Percentiles rank a stretch among this genome's conserved stretches.
These are phyloP conservation scores for Thaumatotibia leucotreta DNA, from an alignment of 1,140 invertebrate species.

Conservation along the genomic window DNA sequence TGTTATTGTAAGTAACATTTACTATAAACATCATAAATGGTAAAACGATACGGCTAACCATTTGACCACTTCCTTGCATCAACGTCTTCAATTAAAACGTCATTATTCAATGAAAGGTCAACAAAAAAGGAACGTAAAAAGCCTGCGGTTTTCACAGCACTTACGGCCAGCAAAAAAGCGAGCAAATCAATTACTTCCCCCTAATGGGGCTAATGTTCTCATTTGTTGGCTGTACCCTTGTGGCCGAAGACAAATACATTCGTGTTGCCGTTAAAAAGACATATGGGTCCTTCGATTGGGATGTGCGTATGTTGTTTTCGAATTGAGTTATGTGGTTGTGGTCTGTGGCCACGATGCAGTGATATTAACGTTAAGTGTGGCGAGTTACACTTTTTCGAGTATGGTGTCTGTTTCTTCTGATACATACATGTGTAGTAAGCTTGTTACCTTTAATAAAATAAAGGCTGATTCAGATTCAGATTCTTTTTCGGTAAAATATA, in stretches of 20 bases:
- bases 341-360: not conserved
- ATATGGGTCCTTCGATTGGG: not conserved
- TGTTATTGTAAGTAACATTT: not conserved
- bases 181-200: conserved; percentile 12
- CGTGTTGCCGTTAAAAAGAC: not conserved
- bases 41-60: not conserved
- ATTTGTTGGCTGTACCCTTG: conserved; percentile 5
- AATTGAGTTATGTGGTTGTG: not conserved
- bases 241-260: not conserved
- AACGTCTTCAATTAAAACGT: not conserved
- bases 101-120: conserved; percentile 4
- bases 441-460: too few species aligned
- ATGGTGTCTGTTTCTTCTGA: too few species aligned
- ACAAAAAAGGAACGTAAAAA: conserved; percentile 1
- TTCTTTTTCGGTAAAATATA: too few species aligned
- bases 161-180: conserved; percentile 12
- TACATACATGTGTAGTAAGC: too few species aligned
- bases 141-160: conserved; percentile 11
- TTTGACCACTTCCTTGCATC: not conserved
- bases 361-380: not conserved
- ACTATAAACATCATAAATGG: not conserved
- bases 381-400: not conserved
- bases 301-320: not conserved
- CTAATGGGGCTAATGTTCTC: conserved; percentile 11
- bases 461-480: too few species aligned